phyloP scores from a whole-genome alignment of 2,113 vertebrate genomes.

The Platysternon megacephalum region DNA sequence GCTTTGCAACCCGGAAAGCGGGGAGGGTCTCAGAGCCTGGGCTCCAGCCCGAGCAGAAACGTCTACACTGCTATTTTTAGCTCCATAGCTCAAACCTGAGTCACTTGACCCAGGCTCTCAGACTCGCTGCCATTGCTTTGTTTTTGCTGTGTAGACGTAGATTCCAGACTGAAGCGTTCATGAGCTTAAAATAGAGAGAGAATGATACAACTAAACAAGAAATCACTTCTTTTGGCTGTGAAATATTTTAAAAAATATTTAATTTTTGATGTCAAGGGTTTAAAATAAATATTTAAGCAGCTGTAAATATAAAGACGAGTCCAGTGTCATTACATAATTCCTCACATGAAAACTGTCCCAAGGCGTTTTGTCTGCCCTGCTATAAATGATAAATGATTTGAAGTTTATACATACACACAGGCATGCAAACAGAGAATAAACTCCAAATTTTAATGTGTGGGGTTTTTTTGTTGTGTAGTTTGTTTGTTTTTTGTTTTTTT shows the following conservation, averaged over 20 bases:
- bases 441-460: background rate
- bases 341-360: background rate
- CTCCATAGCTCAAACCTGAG: background rate
- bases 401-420: background rate
- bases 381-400: background rate
- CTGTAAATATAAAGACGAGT: background rate
- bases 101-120: background rate
- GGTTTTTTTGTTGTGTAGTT: background rate
- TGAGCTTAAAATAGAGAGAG: background rate
- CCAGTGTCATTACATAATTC: background rate
- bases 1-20: background rate
- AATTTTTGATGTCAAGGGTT: background rate
- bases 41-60: no score
- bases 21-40: no score
- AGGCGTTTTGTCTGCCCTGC: background rate
- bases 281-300: background rate
- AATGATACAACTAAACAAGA: background rate
- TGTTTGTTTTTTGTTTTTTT: background rate
- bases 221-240: background rate
- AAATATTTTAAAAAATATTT: background rate
- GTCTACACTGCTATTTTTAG: background rate
- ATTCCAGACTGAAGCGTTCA: background rate
- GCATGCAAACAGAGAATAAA: background rate
- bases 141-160: background rate
- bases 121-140: background rate